Percentiles rank a stretch among this genome's conserved stretches.
phyloP scores from a whole-genome alignment of 2,888 invertebrate species.

The Coelogynopora nodosa region DNA sequence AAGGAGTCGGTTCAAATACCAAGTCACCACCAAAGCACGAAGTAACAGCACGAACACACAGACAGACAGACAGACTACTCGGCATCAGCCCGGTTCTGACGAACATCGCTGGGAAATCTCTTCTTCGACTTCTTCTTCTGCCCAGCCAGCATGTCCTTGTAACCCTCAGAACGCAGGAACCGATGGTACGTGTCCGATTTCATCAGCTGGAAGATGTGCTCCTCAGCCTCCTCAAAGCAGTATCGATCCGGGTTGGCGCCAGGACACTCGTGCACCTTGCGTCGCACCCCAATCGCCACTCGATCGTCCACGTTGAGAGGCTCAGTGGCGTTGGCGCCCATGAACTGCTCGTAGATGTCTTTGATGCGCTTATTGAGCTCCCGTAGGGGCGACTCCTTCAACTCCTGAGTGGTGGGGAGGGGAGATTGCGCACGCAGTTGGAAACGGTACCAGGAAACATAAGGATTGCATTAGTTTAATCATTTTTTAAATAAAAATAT shows the following conservation, averaged over 20 bases:
- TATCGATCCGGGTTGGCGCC: slow-evolving; percentile 54
- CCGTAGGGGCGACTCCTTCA: slow-evolving; percentile 80
- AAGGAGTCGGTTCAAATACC: no score
- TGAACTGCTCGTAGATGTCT: slow-evolving; percentile 68
- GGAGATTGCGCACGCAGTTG: no score
- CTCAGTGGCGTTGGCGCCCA: slow-evolving; percentile 86
- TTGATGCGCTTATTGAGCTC: slow-evolving; percentile 64
- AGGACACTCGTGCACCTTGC: slow-evolving; percentile 52
- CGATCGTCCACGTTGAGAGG: slow-evolving; percentile 95
- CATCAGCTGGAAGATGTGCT: slow-evolving; percentile 98
- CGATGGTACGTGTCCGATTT: slow-evolving; percentile 97
- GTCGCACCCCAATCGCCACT: slow-evolving; percentile 69
- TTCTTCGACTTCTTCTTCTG: slow-evolving; percentile 78
- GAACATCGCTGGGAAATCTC: slow-evolving; percentile 9
- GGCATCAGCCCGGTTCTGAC: no score
- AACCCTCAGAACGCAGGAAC: slow-evolving; percentile 94
- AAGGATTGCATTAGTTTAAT: no score
- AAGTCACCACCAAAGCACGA: no score
- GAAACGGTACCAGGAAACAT: no score
- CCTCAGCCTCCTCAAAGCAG: slow-evolving; percentile 90
- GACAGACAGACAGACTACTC: no score
- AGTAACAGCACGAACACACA: no score
- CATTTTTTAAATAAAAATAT: no score
- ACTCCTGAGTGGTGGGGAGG: slow-evolving; percentile 67
- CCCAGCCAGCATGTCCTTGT: slow-evolving; percentile 89